Percentiles rank a stretch among this genome's conserved stretches.
Evolutionary conservation across 2,113 vertebrate species (phyloP).

Genomic region (Plecotus auritus): DNA sequence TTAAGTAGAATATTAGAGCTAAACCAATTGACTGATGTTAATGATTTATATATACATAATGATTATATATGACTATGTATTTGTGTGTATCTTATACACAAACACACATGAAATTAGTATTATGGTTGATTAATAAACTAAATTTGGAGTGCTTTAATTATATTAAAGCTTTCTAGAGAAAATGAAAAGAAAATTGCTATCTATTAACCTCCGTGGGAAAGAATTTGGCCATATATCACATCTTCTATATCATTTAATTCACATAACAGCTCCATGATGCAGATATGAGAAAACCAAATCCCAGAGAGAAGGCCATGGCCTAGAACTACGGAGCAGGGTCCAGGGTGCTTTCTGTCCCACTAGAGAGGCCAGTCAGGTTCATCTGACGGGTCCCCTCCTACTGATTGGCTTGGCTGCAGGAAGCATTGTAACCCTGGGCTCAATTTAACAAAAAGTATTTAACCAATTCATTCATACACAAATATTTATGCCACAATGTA

Average conservation of each 20-base stretch:
- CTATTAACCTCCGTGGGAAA: slow-evolving; percentile 1
- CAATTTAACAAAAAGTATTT: neutral
- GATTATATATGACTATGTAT: neutral
- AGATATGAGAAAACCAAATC: neutral
- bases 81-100: neutral
- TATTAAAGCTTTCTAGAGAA: slow-evolving; percentile 31
- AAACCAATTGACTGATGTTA: neutral
- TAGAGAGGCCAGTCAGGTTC: neutral
- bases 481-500: neutral
- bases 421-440: neutral
- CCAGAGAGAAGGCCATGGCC: neutral
- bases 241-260: neutral
- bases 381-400: neutral
- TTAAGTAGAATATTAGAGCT: neutral
- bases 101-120: neutral
- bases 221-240: neutral
- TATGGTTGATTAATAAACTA: neutral
- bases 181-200: slow-evolving; percentile 23
- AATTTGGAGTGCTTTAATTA: slow-evolving; percentile 9
- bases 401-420: neutral
- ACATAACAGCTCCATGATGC: neutral
- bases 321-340: neutral
- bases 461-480: neutral
- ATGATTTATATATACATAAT: neutral
- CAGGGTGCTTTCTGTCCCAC: neutral